phyloP scores from a whole-genome alignment of 2,113 vertebrate genomes.

The Trichechus manatus region DNA sequence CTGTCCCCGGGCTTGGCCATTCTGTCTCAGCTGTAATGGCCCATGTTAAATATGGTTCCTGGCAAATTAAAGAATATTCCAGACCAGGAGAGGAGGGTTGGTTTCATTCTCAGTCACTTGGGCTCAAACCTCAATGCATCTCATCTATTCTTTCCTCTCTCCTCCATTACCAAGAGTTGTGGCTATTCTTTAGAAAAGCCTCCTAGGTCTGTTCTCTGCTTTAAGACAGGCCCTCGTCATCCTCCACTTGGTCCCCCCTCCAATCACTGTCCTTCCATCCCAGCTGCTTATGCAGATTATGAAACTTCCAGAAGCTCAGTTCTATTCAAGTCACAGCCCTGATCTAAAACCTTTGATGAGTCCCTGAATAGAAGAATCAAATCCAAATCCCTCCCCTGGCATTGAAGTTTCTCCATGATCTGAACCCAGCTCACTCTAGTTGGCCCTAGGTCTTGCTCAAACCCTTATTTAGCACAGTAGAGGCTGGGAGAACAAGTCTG shows the following conservation, averaged over 20 bases:
- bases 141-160: no score
- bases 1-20: neutral
- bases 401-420: neutral
- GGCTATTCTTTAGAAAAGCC: neutral
- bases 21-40: neutral
- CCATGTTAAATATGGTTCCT: neutral
- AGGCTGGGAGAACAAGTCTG: neutral
- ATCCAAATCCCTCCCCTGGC: neutral
- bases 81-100: neutral
- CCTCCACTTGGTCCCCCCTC: neutral
- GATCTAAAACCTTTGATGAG: neutral
- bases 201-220: neutral
- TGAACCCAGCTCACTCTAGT: neutral
- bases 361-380: neutral
- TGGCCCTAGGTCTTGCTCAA: neutral
- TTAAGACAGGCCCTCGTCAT: neutral
- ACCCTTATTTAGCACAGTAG: neutral
- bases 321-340: neutral
- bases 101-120: neutral
- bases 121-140: neutral
- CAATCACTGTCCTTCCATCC: neutral
- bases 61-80: neutral
- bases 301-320: neutral
- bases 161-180: neutral
- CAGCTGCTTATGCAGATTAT: neutral